Evolutionary conservation across 2,888 invertebrate genomes (phyloP).

Genomic region (Scrobipalpa costella): DNA sequence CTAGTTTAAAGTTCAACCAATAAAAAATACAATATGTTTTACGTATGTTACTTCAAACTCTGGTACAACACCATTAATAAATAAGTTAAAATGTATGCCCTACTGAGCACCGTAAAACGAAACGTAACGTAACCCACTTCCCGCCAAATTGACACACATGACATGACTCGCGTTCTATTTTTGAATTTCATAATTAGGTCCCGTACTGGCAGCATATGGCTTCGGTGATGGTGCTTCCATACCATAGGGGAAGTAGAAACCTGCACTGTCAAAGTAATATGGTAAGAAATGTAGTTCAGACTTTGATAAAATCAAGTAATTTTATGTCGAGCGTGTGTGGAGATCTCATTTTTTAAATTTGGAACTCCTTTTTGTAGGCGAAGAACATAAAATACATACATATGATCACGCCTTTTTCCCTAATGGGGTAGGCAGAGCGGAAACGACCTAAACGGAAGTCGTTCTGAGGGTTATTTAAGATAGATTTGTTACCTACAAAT

Average conservation of each 20-base stretch:
- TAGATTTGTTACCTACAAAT: no score
- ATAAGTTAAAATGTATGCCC: constrained; percentile 3
- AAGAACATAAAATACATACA: no score
- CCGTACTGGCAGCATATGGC: constrained; percentile 18
- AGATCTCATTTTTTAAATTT: no score
- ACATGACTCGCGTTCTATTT: constrained; percentile 30
- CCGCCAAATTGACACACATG: constrained; percentile 30
- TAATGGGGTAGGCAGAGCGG: no score
- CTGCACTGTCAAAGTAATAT: not conserved
- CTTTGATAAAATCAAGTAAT: not conserved
- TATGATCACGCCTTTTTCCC: no score
- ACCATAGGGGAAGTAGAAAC: constrained; percentile 1
- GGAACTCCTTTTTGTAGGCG: no score
- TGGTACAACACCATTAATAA: not conserved
- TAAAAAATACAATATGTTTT: not conserved
- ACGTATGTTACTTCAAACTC: constrained; percentile 5
- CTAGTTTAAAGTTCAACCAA: not conserved
- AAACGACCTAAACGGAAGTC: no score
- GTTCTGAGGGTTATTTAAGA: no score
- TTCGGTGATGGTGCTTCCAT: not conserved
- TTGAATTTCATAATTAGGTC: constrained; percentile 29
- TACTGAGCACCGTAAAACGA: constrained; percentile 21
- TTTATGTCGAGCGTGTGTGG: no score
- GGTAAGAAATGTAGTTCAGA: not conserved
- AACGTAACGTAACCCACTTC: constrained; percentile 31